A percentile compares a stretch with the other conserved stretches of the same genome.
phyloP scores from a whole-genome alignment of 1,140 invertebrate species.

The Dinothrombium tinctorium region DNA sequence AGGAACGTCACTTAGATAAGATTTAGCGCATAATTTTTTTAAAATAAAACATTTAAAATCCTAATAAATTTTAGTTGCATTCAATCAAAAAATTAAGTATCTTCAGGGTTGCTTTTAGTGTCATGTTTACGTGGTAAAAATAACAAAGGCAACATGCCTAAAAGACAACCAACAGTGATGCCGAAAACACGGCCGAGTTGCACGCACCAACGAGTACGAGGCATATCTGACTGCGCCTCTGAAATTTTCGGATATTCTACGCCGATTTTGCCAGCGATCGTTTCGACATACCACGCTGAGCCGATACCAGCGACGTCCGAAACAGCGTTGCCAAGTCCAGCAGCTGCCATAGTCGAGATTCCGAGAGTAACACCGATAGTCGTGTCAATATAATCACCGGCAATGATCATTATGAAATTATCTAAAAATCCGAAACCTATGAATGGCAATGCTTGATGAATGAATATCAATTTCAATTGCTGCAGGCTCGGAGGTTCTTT shows the following conservation, averaged over 20 bases:
- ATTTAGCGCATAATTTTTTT: too few relatives aligned
- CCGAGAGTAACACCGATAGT: slow-evolving; percentile 51
- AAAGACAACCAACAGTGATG: slow-evolving; percentile 68
- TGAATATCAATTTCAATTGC: slow-evolving; percentile 32
- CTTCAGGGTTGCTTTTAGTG: too few relatives aligned
- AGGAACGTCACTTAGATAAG: too few relatives aligned
- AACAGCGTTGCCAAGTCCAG: slow-evolving; percentile 39
- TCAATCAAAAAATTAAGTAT: too few relatives aligned
- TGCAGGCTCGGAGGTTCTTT: slow-evolving; percentile 12
- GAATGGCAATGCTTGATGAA: slow-evolving; percentile 74
- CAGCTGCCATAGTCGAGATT: slow-evolving; percentile 63
- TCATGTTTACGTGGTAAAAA: too few relatives aligned
- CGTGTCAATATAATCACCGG: slow-evolving; percentile 82
- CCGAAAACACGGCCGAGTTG: slow-evolving; percentile 46
- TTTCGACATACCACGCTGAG: slow-evolving; percentile 79
- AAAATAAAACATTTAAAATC: too few relatives aligned
- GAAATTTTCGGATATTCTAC: slow-evolving; percentile 54
- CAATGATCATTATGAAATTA: slow-evolving; percentile 88
- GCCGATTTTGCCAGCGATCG: slow-evolving; percentile 49
- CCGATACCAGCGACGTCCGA: slow-evolving; percentile 77
- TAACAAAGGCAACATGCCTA: slow-evolving; percentile 77
- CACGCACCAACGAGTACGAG: slow-evolving; percentile 39
- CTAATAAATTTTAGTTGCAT: too few relatives aligned
- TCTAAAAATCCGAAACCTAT: slow-evolving; percentile 91
- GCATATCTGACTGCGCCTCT: slow-evolving; percentile 55